phyloP scores from a whole-genome alignment of 2,797 vertebrate genomes.

The Lithobates pipiens region DNA sequence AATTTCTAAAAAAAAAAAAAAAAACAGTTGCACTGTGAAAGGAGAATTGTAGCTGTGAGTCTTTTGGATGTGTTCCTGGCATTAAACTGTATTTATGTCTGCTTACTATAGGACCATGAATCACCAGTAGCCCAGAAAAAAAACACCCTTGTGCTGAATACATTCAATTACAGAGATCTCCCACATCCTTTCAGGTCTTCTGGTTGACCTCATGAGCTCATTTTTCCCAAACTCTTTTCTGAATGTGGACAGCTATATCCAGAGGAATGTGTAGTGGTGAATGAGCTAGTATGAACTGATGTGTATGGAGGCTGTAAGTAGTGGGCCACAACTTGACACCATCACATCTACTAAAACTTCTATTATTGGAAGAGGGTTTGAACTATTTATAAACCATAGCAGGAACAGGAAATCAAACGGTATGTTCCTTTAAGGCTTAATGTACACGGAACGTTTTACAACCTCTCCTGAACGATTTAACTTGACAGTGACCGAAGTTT shows the following conservation, averaged over 20 bases:
- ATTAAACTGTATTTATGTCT: conserved; percentile 1
- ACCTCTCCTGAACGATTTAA: too few species aligned
- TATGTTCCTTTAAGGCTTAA: not conserved
- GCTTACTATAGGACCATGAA: conserved; percentile 26
- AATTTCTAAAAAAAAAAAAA: not conserved
- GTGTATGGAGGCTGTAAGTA: conserved; percentile 3
- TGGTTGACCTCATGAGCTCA: conserved; percentile 48
- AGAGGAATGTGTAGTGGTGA: conserved; percentile 24
- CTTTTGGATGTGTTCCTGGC: not conserved
- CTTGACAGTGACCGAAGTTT: too few species aligned
- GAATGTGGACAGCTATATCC: conserved; percentile 51
- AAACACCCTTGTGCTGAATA: conserved; percentile 41
- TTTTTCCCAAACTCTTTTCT: conserved; percentile 27
- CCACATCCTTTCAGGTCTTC: conserved; percentile 36
- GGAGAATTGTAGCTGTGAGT: conserved; percentile 18
- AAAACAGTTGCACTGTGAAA: conserved; percentile 8
- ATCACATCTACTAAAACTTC: conserved; percentile 14
- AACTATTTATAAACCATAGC: conserved; percentile 37
- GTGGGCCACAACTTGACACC: conserved; percentile 35
- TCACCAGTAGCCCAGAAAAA: conserved; percentile 23
- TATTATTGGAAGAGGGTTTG: conserved; percentile 42
- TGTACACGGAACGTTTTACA: too few species aligned
- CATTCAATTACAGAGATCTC: conserved; percentile 40
- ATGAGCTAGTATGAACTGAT: conserved; percentile 21
- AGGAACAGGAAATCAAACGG: not conserved